A percentile compares a stretch with the other conserved stretches of the same genome.
These are phyloP conservation scores for Spea multiplicata DNA, from an alignment of 2,113 vertebrate genomes.

Conservation along the genomic window DNA sequence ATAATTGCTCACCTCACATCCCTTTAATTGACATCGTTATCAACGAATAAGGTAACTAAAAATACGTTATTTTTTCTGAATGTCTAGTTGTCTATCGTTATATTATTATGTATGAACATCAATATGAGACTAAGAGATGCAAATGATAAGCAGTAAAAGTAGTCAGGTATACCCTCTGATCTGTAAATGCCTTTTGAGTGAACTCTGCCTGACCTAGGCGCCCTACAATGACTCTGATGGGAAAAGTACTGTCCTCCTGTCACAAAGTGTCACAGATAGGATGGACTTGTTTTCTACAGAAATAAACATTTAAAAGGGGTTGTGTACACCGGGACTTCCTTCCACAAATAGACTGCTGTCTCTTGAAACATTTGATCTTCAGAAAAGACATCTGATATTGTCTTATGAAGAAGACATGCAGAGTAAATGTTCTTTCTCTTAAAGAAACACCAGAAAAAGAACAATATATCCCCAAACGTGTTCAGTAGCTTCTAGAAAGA, in stretches of 20 bases:
- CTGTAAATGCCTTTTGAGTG: not conserved
- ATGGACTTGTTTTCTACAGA: constrained; percentile 24
- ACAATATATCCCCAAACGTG: not conserved
- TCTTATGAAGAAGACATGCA: not conserved
- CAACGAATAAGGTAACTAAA: no score
- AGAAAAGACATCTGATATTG: constrained; percentile 35
- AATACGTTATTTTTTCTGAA: no score
- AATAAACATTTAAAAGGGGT: constrained; percentile 45
- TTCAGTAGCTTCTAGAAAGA: not conserved
- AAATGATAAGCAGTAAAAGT: no score
- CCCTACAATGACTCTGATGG: constrained; percentile 30
- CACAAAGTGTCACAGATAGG: constrained; percentile 35
- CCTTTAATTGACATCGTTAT: no score
- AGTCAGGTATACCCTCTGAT: no score
- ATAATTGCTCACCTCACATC: no score
- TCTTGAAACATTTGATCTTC: constrained; percentile 40
- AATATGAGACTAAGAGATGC: no score
- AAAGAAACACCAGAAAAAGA: not conserved
- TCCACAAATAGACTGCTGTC: constrained; percentile 40
- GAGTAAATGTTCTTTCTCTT: not conserved
- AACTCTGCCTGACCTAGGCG: constrained; percentile 26
- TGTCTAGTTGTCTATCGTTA: no score
- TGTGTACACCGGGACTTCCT: constrained; percentile 37
- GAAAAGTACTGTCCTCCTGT: constrained; percentile 35
- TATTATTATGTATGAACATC: no score